Conservation (phyloP, 2,113 vertebrate genomes). For the Thunnus maccoyii region DNA sequence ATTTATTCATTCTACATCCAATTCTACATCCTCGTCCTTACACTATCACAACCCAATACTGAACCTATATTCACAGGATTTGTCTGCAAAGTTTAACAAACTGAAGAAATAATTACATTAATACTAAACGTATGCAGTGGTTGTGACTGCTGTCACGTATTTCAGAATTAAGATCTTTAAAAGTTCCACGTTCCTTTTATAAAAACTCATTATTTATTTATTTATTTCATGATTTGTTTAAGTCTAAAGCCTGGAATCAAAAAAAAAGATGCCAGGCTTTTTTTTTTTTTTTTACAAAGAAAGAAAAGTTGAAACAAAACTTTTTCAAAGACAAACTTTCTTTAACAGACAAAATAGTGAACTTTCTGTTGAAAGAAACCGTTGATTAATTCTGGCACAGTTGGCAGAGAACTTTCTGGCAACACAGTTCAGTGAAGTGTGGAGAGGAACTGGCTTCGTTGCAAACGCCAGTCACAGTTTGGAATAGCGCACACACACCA, state of each 20-base stretch:
- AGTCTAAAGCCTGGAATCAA: conserved; percentile 7
- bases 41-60: conserved; percentile 22
- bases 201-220: conserved; percentile 20
- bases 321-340: conserved; percentile 63
- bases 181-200: conserved; percentile 8
- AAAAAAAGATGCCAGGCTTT: neutral
- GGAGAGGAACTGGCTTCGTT: conserved; percentile 68
- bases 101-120: conserved; percentile 41
- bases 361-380: conserved; percentile 57
- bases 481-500: conserved; percentile 44
- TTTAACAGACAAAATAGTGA: conserved; percentile 45
- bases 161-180: conserved; percentile 47
- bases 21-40: conserved; percentile 11
- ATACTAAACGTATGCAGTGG: conserved; percentile 41
- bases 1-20: neutral
- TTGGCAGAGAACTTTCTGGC: conserved; percentile 73
- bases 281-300: conserved; percentile 25
- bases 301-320: conserved; percentile 44
- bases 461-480: conserved; percentile 74
- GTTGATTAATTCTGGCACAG: conserved; percentile 79
- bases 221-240: conserved; percentile 36
- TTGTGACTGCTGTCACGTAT: conserved; percentile 38
- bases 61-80: conserved; percentile 23
- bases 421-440: conserved; percentile 76
- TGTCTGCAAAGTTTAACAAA: conserved; percentile 29